These are phyloP conservation scores for Australoheros facetus DNA, from an alignment of 2,797 vertebrate species.

Conservation along the genomic window DNA sequence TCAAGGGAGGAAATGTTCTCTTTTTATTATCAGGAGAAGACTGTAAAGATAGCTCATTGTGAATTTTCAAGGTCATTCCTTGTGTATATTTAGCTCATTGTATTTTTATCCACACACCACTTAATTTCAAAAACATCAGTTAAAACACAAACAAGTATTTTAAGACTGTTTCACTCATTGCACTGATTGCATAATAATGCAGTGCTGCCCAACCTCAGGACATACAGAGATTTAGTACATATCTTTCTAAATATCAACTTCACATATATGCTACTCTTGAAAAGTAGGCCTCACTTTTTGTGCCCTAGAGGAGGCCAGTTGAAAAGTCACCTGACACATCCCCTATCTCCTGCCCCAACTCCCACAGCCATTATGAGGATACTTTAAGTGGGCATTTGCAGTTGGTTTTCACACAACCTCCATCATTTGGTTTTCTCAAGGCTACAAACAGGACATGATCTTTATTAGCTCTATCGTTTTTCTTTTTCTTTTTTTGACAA, in stretches of 20 bases:
- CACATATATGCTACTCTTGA: conserved; percentile 54
- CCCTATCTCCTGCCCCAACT: neutral
- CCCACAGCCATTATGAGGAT: conserved; percentile 6
- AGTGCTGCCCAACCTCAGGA: conserved; percentile 27
- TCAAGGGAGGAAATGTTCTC: neutral
- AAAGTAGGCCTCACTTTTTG: conserved; percentile 32
- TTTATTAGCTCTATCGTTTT: conserved; percentile 29
- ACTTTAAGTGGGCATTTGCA: conserved; percentile 58
- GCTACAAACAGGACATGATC: conserved; percentile 22
- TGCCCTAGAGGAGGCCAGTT: conserved; percentile 13
- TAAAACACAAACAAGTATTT: conserved; percentile 42
- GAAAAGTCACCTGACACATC: conserved; percentile 12
- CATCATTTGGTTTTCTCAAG: neutral
- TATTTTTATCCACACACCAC: conserved; percentile 49
- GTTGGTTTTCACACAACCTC: conserved; percentile 49
- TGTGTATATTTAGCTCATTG: conserved; percentile 68
- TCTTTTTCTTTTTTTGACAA: conserved; percentile 1
- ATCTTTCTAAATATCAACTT: conserved; percentile 10
- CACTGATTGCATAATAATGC: conserved; percentile 65
- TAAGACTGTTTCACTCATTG: conserved; percentile 37
- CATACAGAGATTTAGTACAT: conserved; percentile 27
- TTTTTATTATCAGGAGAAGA: conserved; percentile 18
- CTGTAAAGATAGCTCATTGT: conserved; percentile 48
- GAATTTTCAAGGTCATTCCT: conserved; percentile 63
- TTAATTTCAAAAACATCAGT: conserved; percentile 45